These are phyloP conservation scores for Guaruba guarouba DNA, from an alignment of 2,113 vertebrate species.

Conservation along the genomic window DNA sequence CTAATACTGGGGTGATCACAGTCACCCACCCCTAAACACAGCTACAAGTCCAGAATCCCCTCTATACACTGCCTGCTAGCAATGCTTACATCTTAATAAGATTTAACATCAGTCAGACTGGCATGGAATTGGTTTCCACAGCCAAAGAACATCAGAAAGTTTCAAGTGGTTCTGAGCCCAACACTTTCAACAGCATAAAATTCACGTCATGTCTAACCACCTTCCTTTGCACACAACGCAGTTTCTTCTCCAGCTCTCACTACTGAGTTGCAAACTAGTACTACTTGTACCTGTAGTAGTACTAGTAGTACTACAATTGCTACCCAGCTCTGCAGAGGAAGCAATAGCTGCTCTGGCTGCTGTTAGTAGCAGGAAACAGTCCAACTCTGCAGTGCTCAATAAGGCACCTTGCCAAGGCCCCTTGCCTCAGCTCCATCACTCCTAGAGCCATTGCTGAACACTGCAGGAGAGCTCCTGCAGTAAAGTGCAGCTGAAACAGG, in stretches of 20 bases:
- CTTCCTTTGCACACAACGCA: not conserved
- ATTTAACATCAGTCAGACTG: not conserved
- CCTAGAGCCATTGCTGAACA: not conserved
- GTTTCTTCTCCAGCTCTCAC: not conserved
- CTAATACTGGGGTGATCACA: not conserved
- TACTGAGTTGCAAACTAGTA: not conserved
- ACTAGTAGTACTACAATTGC: not conserved
- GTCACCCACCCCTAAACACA: not conserved
- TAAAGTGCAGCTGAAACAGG: not conserved
- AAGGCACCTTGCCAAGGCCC: slow-evolving; percentile 10
- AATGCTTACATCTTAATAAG: not conserved
- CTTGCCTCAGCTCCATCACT: not conserved
- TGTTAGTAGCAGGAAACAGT: not conserved
- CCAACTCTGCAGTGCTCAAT: slow-evolving; percentile 11
- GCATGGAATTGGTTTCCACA: not conserved
- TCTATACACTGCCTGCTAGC: not conserved
- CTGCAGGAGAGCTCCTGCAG: not conserved
- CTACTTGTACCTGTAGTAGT: not conserved
- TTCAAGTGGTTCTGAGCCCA: not conserved
- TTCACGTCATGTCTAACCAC: not conserved
- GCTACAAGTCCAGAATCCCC: not conserved
- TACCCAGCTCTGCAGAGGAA: not conserved
- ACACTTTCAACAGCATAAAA: not conserved
- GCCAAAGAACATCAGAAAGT: not conserved
- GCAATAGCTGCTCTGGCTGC: not conserved